Evolutionary conservation across 2,797 vertebrate species (phyloP), one percentile per base, ranked within the genome.

Genomic region (Manis pentadactyla): DNA sequence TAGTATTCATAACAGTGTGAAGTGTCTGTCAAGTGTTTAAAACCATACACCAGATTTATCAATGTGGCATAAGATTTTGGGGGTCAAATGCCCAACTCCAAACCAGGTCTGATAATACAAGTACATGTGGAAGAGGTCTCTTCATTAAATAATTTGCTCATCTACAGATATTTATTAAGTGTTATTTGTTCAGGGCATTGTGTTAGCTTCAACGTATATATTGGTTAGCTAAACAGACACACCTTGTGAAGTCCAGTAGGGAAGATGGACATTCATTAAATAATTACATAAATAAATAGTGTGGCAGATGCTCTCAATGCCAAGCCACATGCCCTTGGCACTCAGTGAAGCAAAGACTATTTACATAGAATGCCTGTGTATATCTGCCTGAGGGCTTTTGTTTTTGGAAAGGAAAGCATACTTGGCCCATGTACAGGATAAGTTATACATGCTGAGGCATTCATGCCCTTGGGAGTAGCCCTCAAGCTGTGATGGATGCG

Each of bases 221-320:
- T 31, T 63, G 9, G 31, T 94, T 89, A 73, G 8, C 89, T 79
- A 95, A 93, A 63, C 31, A 82, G 37, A 85, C 59, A 66, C 34
- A 61, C 27, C 2, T 29, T 77, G 7, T 42, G 34, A 87, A 55
- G n/a, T 74, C 27, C 57, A 69, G n/a, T 94, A 23, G 42, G 69
- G 27, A 87, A 90, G 57, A 79, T 84, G 69, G 71, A 7, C 29
- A 83, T 83, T 90, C 42, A 71, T 89, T 66, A 85, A 90, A 82
- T 87, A 87, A 61, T 83, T 87, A 66, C 7, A 51, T 82, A 85
- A 90, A 73, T 78, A 78, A 39, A 27, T 57, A 68, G 25, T 57
- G 19, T 69, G 39, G 23, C 27, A 83, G 64, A 74, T 61, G 51
- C 23, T 73, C 4, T 81, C 15, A 19, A 18, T 93, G 66, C 46